A percentile compares a stretch with the other conserved stretches of the same genome.
Evolutionary conservation across 2,888 invertebrate species (phyloP).

Genomic region (Branchellion lobata): DNA sequence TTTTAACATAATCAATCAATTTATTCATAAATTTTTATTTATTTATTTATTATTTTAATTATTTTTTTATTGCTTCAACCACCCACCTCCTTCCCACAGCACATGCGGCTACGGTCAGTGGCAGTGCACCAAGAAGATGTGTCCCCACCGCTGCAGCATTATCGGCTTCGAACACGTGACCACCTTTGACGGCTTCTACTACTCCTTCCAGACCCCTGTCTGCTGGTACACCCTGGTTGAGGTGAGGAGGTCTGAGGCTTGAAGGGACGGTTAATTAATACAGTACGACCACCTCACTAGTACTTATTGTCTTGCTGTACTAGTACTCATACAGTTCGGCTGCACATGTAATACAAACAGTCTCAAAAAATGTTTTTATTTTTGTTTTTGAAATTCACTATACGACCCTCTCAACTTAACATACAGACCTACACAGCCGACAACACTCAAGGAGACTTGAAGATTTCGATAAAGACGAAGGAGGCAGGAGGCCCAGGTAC

Average conservation of each 20-base stretch:
- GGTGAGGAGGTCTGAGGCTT: slow-evolving; percentile 49
- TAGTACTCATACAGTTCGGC: too few relatives aligned
- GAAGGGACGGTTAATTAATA: too few relatives aligned
- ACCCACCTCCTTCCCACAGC: slow-evolving; percentile 49
- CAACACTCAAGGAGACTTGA: background rate
- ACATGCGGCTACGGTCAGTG: slow-evolving; percentile 55
- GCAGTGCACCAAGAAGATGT: slow-evolving; percentile 55
- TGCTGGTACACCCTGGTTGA: slow-evolving; percentile 53
- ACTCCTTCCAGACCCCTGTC: slow-evolving; percentile 52
- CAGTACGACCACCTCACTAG: too few relatives aligned
- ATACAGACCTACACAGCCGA: background rate
- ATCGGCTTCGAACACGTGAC: slow-evolving; percentile 55
- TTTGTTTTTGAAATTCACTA: too few relatives aligned
- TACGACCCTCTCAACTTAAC: too few relatives aligned
- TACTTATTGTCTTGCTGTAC: too few relatives aligned
- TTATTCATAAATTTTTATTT: too few relatives aligned
- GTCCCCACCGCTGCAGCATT: slow-evolving; percentile 55
- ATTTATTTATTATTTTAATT: too few relatives aligned
- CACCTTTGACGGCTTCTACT: slow-evolving; percentile 57
- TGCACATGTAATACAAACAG: too few relatives aligned
- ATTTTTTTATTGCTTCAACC: too few relatives aligned
- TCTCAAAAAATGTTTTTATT: too few relatives aligned
- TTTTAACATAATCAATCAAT: background rate
- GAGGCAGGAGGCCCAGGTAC: slow-evolving; percentile 2
- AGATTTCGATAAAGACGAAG: slow-evolving; percentile 16